Evolutionary conservation across 2,113 vertebrate species (phyloP), one percentile per base, ranked within the genome.

Genomic region (Hemichromis elongatus): DNA sequence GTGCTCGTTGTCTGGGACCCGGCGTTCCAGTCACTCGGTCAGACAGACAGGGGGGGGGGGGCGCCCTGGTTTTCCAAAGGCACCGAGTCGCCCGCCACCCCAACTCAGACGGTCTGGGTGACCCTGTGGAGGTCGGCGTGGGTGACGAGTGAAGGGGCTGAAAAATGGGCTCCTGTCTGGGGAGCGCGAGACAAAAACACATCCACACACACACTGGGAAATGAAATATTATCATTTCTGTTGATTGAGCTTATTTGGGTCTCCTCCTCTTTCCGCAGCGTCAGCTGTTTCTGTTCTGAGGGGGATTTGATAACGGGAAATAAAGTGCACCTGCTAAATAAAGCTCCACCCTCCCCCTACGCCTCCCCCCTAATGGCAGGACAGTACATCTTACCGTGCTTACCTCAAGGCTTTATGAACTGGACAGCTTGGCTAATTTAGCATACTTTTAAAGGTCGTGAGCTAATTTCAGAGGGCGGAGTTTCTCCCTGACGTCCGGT

Each of bases 191-290:
- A 54, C 54, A 63, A 77, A 88, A 73, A 16, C 40, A 5, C 63
- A 86, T 75, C 84, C 77, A 89, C 73, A 81, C 79, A 81, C 83
- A 86, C 89, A 66, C 45, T 2, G 12, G 83, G 83, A 90, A 88
- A 93, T 95, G 94, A 95, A 95, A 95, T 95, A 95, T 94, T 93
- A 95, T 93, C 83, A 86, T 59, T 92, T 88, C 70, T 90, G 94
- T 95, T 95, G 95, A 95, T 96, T 92, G 94, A 94, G 94, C 93
- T 96, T 95, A 94, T 96, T 94, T 95, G 90, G 93, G 93, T 92
- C 92, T 95, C 81, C 92, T 92, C 81, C 77, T 53, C 3, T 94
- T 94, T 93, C 92, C 83, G 91, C 94, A 4, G 2, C 7, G 21
- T 96, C 95, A 96, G 95, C 94, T 79, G 24, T 94, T 96, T 85